Evolutionary conservation across 2,888 invertebrate genomes (phyloP), one percentile per base, ranked within the genome.

Genomic region (Spialia ferax): DNA sequence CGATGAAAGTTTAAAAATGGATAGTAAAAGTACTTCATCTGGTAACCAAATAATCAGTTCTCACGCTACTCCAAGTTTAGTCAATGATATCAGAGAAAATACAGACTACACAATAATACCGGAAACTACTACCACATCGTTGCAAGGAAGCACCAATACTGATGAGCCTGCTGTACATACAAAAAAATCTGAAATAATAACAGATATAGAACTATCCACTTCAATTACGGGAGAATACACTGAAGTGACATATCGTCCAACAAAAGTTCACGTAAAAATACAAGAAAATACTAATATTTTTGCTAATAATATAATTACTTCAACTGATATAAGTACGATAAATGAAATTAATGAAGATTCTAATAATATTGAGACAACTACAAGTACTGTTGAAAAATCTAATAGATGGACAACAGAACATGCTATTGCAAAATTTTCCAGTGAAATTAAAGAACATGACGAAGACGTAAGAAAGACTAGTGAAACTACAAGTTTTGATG

Each of bases 21-120:
- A 50, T 56, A 10, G 22, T 20, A 50, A 57, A 56, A 64, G n/a
- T 23, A n/a, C 23, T 42, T 59, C 23, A 42, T n/a, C 13, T 18
- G 11, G n/a, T 45, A 23, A 61, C 18, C 20, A 15, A 45, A 29
- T 5, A 10, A 55, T 32, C 10, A 55, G 29, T 15, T 42, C 42
- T 60, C 13, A 45, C 3, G n/a, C 29, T 23, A 48, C 48, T 20
- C 3, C 20, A 48, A 48, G 22, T 22, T 48, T 11, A 22, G 22
- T 8, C 5, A 50, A 15, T 57, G 20, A 13, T 8, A 48, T 10
- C 15, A 45, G n/a, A n/a, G 60, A 45, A 13, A 59, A 48, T 7
- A 5, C 22, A 1, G 29, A 50, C 2, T 18, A 29, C 20, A n/a
- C 32, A 32, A 50, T 13, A n/a, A 22, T 32, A 50, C 18, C n/a